phyloP scores from a whole-genome alignment of 2,797 vertebrate genomes.

The Anguilla megastoma region DNA sequence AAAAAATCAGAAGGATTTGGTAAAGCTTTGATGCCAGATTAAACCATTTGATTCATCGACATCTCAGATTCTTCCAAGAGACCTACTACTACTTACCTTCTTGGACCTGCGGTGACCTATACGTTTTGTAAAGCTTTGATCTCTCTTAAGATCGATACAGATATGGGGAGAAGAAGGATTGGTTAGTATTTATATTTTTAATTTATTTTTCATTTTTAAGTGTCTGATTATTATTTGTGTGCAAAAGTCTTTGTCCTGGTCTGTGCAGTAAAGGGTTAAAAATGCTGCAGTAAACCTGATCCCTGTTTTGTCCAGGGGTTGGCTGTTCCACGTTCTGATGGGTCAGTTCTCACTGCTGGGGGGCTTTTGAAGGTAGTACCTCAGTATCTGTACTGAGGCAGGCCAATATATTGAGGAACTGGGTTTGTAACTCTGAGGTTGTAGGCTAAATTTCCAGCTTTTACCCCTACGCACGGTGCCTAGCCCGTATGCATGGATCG shows the following conservation, averaged over 20 bases:
- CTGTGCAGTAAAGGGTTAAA: conserved; percentile 26
- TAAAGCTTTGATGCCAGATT: neutral
- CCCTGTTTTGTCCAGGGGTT: neutral
- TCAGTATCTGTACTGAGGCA: neutral
- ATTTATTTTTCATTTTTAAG: neutral
- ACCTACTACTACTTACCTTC: neutral
- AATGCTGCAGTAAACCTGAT: conserved; percentile 10
- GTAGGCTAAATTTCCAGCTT: neutral
- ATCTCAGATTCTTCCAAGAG: neutral
- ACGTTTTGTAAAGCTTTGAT: neutral
- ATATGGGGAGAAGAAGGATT: neutral
- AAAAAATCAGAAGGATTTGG: neutral
- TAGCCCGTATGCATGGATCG: neutral
- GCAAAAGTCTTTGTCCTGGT: neutral
- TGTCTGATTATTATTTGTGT: neutral
- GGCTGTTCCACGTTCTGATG: neutral
- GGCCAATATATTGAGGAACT: neutral
- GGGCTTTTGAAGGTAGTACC: neutral
- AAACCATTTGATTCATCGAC: neutral
- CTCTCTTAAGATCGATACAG: neutral
- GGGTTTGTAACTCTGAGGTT: neutral
- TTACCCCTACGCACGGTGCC: neutral
- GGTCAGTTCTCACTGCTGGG: neutral
- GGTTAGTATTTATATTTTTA: neutral
- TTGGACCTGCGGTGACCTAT: neutral